Evolutionary conservation across 2,797 vertebrate genomes (phyloP), one percentile per base, ranked within the genome.

Genomic region (Ispidina lecontei): DNA sequence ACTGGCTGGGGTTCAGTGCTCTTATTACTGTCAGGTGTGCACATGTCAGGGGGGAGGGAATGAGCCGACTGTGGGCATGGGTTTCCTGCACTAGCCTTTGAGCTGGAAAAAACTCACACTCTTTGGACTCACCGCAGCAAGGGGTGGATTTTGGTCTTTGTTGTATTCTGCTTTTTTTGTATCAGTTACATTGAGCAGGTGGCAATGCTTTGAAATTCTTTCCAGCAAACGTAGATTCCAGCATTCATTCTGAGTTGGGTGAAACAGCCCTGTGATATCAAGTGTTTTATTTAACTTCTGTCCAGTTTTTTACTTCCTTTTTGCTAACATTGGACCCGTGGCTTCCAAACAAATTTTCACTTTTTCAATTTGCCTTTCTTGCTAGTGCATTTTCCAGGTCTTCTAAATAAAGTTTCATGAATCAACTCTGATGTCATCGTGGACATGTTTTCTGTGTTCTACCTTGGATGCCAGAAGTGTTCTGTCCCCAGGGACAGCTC

Each of bases 351-450:
- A 63, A 21, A 72, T 86, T 35, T 69, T 41, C 59, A 23, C 67
- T 70, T 74, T 17, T 91, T 91, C 1, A 0, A 15, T 90, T 86
- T 77, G 58, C 80, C n/a, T 70, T 72, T 63, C 77, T 69, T 54
- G 16, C 0, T 2, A 64, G 65, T 39, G 35, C 0, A 0, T 76
- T 84, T 82, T 58, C 56, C 86, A 78, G 41, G n/a, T 56, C 46
- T 89, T 76, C 89, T 62, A 79, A 87, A 72, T 74, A 91, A 76
- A 90, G 70, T 64, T 82, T 72, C 55, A 9, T 65, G 59, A 79
- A 74, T 75, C 63, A 59, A n/a, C 39, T 2, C 4, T 52, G 63
- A 63, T 84, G 84, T 78, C 31, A 15, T 7, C 14, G 47, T 62
- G 76, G 76, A 74, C 49, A 6, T 77, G 51, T 65, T 92, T 88